Evolutionary conservation across 2,113 vertebrate species (phyloP).

Genomic region (Pedionomus torquatus): DNA sequence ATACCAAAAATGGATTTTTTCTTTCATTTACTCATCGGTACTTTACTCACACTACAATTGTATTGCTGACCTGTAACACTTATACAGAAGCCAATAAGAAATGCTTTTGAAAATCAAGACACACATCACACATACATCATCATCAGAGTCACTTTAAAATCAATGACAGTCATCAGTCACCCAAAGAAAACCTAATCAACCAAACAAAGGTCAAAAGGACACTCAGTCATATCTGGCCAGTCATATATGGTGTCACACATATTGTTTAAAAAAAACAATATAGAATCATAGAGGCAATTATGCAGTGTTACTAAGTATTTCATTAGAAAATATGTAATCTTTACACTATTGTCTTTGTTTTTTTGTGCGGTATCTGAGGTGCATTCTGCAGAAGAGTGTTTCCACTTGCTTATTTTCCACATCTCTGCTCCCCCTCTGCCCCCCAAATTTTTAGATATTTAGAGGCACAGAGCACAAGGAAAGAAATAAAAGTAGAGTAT

Average conservation of each 20-base stretch:
- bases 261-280: not conserved
- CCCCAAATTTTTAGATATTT: not conserved
- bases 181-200: slow-evolving; percentile 27
- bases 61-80: not conserved
- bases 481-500: not conserved
- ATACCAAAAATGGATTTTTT: not conserved
- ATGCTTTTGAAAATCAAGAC: not conserved
- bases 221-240: not conserved
- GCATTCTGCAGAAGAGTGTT: not conserved
- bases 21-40: not conserved
- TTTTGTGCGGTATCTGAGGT: not conserved
- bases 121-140: not conserved
- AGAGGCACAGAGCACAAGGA: not conserved
- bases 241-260: not conserved
- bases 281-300: not conserved
- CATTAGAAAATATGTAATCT: not conserved
- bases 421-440: too few species aligned
- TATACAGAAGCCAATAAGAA: not conserved
- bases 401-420: not conserved
- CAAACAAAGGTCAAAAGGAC: slow-evolving; percentile 1
- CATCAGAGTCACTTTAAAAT: slow-evolving; percentile 30
- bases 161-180: slow-evolving; percentile 21
- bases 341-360: not conserved
- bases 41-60: not conserved
- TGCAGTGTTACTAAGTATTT: not conserved